phyloP scores from a whole-genome alignment of 2,113 vertebrate genomes.

The Peromyscus californicus region DNA sequence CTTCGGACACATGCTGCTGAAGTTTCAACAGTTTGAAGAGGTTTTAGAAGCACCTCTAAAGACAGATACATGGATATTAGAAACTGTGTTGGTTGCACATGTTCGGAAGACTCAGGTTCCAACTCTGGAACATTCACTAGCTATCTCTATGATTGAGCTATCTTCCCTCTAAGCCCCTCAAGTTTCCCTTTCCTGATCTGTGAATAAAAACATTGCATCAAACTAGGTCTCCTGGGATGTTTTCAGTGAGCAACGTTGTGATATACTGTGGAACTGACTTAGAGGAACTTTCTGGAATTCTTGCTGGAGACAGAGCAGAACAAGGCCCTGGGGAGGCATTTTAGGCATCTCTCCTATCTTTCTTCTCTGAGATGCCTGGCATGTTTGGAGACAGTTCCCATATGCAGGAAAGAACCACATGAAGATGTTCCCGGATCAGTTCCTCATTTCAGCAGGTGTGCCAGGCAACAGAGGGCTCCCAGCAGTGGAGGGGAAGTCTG shows the following conservation, averaged over 20 bases:
- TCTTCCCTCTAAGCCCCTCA: too few relatives aligned
- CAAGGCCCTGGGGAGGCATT: background rate
- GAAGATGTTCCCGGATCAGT: slow-evolving; percentile 56
- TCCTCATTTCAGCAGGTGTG: slow-evolving; percentile 73
- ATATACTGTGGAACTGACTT: background rate
- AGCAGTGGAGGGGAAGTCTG: slow-evolving; percentile 59
- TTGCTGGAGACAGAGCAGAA: background rate
- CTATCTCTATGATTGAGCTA: background rate
- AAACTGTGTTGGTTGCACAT: background rate
- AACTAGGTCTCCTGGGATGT: background rate
- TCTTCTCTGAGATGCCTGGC: slow-evolving; percentile 27
- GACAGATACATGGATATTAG: background rate
- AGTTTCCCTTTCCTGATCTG: slow-evolving; percentile 33
- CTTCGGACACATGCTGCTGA: background rate
- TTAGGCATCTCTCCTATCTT: background rate
- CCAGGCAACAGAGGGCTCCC: slow-evolving; percentile 6
- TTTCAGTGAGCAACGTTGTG: background rate
- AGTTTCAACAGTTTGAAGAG: background rate
- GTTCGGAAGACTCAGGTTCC: slow-evolving; percentile 1
- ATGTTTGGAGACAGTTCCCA: slow-evolving; percentile 34
- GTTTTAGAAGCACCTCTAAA: slow-evolving; percentile 42
- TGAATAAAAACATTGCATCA: slow-evolving; percentile 17
- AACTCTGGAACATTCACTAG: background rate
- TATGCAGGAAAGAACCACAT: slow-evolving; percentile 22
- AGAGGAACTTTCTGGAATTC: slow-evolving; percentile 38